Evolutionary conservation across 1,140 invertebrate genomes (phyloP).

Genomic region (Diuraphis noxia): DNA sequence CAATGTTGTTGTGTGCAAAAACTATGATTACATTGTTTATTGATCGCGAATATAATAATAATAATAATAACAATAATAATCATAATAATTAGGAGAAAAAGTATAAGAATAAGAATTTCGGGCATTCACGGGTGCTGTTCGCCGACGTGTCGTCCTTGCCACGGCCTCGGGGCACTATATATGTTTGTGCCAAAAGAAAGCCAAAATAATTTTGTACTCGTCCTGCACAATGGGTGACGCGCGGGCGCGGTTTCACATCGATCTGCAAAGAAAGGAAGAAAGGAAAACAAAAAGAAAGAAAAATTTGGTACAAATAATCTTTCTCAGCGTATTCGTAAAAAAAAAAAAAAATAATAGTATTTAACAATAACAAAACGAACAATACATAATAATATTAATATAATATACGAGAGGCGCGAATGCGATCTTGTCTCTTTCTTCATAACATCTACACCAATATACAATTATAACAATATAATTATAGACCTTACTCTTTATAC

Average conservation of each 20-base stretch:
- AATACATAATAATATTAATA: slow-evolving; percentile 25
- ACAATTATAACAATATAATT: no score
- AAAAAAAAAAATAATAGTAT: neutral
- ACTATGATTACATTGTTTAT: slow-evolving; percentile 10
- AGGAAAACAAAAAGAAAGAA: slow-evolving; percentile 40
- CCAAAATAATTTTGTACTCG: slow-evolving; percentile 43
- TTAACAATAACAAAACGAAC: slow-evolving; percentile 19
- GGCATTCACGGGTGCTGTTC: neutral
- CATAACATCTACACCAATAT: no score
- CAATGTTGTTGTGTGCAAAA: neutral
- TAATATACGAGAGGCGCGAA: neutral
- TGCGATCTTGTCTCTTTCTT: slow-evolving; percentile 33
- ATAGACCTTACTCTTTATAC: no score
- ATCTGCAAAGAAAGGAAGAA: slow-evolving; percentile 20
- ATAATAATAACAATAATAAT: neutral
- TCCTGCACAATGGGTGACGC: slow-evolving; percentile 30
- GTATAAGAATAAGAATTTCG: slow-evolving; percentile 4
- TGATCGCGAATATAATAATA: neutral
- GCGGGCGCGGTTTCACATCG: slow-evolving; percentile 11
- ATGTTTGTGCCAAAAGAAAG: slow-evolving; percentile 36
- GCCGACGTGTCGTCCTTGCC: slow-evolving; percentile 27
- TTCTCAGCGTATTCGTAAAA: neutral
- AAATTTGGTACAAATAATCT: slow-evolving; percentile 39
- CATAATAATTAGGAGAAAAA: neutral
- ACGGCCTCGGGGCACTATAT: slow-evolving; percentile 7